phyloP scores from a whole-genome alignment of 2,797 vertebrate species.

The Enteromius afrohamiltoni region DNA sequence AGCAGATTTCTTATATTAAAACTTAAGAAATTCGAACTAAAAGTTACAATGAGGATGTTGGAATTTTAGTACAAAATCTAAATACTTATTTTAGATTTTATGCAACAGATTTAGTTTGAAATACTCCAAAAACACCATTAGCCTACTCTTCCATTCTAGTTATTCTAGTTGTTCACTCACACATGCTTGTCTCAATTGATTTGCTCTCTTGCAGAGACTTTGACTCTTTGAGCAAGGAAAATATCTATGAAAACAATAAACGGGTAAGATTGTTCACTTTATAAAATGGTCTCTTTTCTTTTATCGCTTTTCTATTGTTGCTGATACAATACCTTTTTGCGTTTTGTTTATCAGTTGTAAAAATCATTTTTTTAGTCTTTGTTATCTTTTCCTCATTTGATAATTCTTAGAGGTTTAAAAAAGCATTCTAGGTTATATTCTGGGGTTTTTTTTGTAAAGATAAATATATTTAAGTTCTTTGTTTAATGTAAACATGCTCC shows the following conservation, averaged over 20 bases:
- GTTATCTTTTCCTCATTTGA: neutral
- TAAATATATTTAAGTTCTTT: neutral
- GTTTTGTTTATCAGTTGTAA: neutral
- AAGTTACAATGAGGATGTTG: neutral
- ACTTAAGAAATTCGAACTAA: neutral
- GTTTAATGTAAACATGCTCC: neutral
- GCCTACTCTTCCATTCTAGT: neutral
- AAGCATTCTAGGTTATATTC: neutral
- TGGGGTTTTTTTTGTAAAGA: neutral
- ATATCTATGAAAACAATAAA: constrained; percentile 94
- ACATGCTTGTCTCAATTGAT: neutral
- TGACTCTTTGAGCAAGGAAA: constrained; percentile 86
- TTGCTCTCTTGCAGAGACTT: constrained; percentile 81
- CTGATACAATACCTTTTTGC: neutral
- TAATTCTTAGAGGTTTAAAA: neutral
- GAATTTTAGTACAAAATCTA: too few relatives aligned
- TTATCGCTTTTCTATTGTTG: neutral
- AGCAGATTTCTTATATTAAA: too few relatives aligned
- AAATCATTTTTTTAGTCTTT: neutral
- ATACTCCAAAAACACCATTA: neutral
- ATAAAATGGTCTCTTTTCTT: neutral
- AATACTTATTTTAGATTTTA: neutral
- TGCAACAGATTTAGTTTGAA: neutral
- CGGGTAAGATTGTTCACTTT: constrained; percentile 80
- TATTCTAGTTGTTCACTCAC: neutral